Evolutionary conservation across 2,113 vertebrate genomes (phyloP).

Genomic region (Nannospalax galili): DNA sequence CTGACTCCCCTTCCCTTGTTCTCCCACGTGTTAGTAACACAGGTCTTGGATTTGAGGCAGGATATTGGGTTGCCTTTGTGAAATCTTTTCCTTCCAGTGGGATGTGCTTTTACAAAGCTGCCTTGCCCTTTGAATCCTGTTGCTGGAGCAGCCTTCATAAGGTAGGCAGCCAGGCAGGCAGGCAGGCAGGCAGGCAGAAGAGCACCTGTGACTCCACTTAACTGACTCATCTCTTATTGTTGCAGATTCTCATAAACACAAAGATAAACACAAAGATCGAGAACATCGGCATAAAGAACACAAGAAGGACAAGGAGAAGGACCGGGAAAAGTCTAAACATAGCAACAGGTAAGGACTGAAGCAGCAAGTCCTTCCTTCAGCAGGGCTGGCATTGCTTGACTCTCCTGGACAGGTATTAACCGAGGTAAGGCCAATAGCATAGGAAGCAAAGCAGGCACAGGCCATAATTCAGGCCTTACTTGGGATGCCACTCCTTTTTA

Average conservation of each 20-base stretch:
- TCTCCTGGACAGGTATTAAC: neutral
- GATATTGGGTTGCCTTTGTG: neutral
- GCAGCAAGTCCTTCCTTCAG: neutral
- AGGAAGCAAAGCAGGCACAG: neutral
- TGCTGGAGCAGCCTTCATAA: slow-evolving; percentile 46
- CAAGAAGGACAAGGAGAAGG: slow-evolving; percentile 96
- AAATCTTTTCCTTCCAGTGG: slow-evolving; percentile 7
- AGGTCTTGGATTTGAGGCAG: neutral
- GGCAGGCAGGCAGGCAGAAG: slow-evolving; percentile 34
- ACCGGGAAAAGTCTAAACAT: slow-evolving; percentile 94
- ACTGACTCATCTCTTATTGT: slow-evolving; percentile 78
- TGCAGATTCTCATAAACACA: slow-evolving; percentile 97
- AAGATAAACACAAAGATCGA: slow-evolving; percentile 98
- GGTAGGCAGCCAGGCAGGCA: too few species aligned
- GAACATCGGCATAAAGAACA: slow-evolving; percentile 98
- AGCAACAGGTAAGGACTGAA: slow-evolving; percentile 92
- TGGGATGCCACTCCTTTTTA: neutral
- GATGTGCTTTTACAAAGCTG: neutral
- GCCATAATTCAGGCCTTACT: slow-evolving; percentile 33
- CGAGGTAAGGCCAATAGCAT: neutral
- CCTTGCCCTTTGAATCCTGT: slow-evolving; percentile 4
- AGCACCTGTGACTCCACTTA: slow-evolving; percentile 59
- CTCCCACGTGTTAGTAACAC: neutral
- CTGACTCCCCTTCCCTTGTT: neutral
- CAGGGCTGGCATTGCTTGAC: neutral